Evolutionary conservation across 92 coral and sea anemone species (phyloP), one percentile per base, ranked within the genome.

Genomic region (Zoanthus sociatus): DNA sequence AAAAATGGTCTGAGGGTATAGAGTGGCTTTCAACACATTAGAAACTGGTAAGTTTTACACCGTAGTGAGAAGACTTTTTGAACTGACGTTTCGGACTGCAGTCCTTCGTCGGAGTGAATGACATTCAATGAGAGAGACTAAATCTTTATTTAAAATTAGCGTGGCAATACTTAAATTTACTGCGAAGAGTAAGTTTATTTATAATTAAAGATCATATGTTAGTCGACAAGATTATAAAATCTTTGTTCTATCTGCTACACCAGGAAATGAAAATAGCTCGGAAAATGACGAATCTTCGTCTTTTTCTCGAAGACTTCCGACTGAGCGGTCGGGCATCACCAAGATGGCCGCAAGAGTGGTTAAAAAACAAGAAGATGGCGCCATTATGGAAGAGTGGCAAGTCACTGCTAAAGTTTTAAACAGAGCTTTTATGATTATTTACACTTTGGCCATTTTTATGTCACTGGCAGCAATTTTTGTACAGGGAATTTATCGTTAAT

Each of bases 301-400:
- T 17, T 10, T 55, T 8, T 91, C 85, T 26, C 88, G 94, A 17
- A 86, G 89, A 30, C 92, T 87, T 61, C 87, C 95, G 44, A 89
- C 66, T 47, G 88, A 90, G 12, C 92, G 90, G 6, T 90, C 88
- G 50, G 98, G 96, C 6, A 87, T 96, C 9, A 85, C 91, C 7
- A 87, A 88, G 89, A 93, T 95, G 95, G 99, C 94, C 2, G 93
- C 91, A 31, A 92, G 93, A 32, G 91, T 92, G 56, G 44, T 84
- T 26, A 83, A 79, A 83, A 94, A 95, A 56, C 92, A 90, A 70
- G 93, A 92, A 18, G 89, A 93, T 42, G 94, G 90, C n/a, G 87
- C 74, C 9, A 84, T 89, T 51, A 94, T 90, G 85, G 97, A 91
- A 11, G 99, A 96, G 79, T 96, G 99, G 99, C 96, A 96, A 82